Conservation (phyloP, 2,797 vertebrate species). For the Pangasius macronema region DNA sequence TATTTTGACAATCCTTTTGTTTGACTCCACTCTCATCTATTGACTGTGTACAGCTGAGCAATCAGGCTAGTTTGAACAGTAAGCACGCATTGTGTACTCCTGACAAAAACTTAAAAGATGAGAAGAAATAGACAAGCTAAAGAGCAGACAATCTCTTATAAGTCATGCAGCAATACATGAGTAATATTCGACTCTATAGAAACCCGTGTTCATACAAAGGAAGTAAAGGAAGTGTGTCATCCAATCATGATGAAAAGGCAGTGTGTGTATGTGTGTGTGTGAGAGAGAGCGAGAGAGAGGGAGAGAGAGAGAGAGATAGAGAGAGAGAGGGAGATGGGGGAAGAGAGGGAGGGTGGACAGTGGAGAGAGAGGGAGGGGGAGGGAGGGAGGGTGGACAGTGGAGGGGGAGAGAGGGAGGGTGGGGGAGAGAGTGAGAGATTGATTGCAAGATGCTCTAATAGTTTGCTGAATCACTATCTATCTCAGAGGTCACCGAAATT, state of each 20-base stretch:
- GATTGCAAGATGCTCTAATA: neutral
- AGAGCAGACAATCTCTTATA: slow-evolving; percentile 19
- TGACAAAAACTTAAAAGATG: slow-evolving; percentile 53
- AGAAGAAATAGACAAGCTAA: slow-evolving; percentile 52
- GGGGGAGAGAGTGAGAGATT: neutral
- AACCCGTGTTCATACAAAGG: slow-evolving; percentile 26
- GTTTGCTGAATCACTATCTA: slow-evolving; percentile 3
- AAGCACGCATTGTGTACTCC: slow-evolving; percentile 49
- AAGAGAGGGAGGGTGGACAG: neutral
- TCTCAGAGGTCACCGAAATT: slow-evolving; percentile 21
- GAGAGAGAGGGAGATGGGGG: neutral
- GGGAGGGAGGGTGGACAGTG: neutral
- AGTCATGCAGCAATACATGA: slow-evolving; percentile 32
- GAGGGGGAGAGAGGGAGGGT: neutral
- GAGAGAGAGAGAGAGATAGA: neutral
- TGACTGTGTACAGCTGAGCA: slow-evolving; percentile 59
- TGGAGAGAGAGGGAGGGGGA: neutral
- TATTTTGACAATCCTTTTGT: slow-evolving; percentile 50
- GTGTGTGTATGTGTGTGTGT: neutral
- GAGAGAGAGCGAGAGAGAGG: neutral
- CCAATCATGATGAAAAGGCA: neutral
- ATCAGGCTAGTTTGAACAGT: slow-evolving; percentile 63
- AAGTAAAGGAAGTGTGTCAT: neutral
- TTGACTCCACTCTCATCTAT: slow-evolving; percentile 49
- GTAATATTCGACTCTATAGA: slow-evolving; percentile 22